Evolutionary conservation across 2,797 vertebrate species (phyloP).

Genomic region (Rhadinocentrus ornatus): DNA sequence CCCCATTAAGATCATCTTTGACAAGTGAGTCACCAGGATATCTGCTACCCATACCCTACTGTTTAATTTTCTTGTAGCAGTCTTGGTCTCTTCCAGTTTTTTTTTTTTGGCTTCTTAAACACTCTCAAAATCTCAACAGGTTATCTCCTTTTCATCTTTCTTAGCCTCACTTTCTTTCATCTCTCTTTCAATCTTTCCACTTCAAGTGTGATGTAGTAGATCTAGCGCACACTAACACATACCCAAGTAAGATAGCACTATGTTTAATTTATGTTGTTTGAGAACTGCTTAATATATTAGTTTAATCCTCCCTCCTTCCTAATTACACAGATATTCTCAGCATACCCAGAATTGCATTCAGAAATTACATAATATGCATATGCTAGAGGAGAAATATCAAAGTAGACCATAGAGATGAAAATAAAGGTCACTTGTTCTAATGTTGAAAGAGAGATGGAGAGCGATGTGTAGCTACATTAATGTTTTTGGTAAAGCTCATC

Average conservation of each 20-base stretch:
- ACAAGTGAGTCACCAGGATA: slow-evolving; percentile 87
- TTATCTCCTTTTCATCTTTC: slow-evolving; percentile 1
- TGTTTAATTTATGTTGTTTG: slow-evolving; percentile 50
- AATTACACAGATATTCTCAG: slow-evolving; percentile 23
- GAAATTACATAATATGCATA: not conserved
- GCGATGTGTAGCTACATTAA: slow-evolving; percentile 48
- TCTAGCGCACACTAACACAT: slow-evolving; percentile 19
- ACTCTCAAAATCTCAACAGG: slow-evolving; percentile 1
- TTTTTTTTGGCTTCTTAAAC: slow-evolving; percentile 1
- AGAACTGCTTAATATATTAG: slow-evolving; percentile 47
- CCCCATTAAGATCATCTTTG: slow-evolving; percentile 99
- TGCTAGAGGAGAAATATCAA: slow-evolving; percentile 42
- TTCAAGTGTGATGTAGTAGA: slow-evolving; percentile 11
- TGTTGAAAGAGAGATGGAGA: slow-evolving; percentile 26
- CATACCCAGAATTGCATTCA: not conserved
- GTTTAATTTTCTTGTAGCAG: slow-evolving; percentile 4
- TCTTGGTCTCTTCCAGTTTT: not conserved
- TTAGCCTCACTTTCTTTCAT: slow-evolving; percentile 5
- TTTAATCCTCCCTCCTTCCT: slow-evolving; percentile 23
- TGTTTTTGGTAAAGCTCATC: slow-evolving; percentile 49
- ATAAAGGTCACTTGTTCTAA: slow-evolving; percentile 38
- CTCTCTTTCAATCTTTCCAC: slow-evolving; percentile 5
- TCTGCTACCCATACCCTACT: not conserved
- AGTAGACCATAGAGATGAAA: slow-evolving; percentile 23
- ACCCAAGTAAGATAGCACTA: slow-evolving; percentile 23